Base-by-base conservation (phyloP, 2,888 invertebrate genomes). In the Lypha dubia region DNA sequence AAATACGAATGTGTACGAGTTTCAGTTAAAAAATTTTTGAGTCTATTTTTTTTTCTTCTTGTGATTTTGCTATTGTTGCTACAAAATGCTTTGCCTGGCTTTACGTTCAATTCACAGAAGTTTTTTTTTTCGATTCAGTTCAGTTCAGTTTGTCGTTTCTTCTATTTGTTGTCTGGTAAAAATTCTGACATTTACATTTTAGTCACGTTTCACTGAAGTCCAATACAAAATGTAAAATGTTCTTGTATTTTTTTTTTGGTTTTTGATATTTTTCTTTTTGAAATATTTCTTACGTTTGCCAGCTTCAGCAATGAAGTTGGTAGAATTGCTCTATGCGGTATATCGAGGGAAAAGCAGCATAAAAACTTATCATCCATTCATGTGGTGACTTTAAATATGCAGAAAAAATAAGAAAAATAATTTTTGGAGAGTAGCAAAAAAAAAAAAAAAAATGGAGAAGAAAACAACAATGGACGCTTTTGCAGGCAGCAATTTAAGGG, bases 141-240 rank as follows among this genome's bases (percentile, higher is more conserved):
- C 28, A 49, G 35, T 76, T 67, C 28, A 70, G 41, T 70, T 62
- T 79, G 56, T 73, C 73, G 75, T 76, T 20, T 60, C 24, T 68
- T 75, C 80, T 68, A 76, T 63, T 77, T 74, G 74, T 74, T 84
- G 84, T 84, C 85, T 85, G 67, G 71, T 79, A 79, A 73, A 83
- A 74, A 85, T 83, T 75, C 85, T 79, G 79, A 80, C 86, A 87
- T 88, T 87, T 87, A 87, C 87, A 88, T 88, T 88, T 86, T 85
- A 85, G 88, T 88, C 88, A 88, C 88, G 88, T 88, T 87, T 84
- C 84, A 84, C 84, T 81, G 77, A 74, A 84, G 77, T 79, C 84
- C 81, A 84, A 84, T 84, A 79, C 81, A 74, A 80, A 84, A 75
- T 76, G 71, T 74, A 74, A 77, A 70, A 46, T 63, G 56, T 71